Percentiles rank a stretch among this genome's conserved stretches.
Conservation (phyloP, 2,113 vertebrate genomes). For the Cynopterus brachyotis region DNA sequence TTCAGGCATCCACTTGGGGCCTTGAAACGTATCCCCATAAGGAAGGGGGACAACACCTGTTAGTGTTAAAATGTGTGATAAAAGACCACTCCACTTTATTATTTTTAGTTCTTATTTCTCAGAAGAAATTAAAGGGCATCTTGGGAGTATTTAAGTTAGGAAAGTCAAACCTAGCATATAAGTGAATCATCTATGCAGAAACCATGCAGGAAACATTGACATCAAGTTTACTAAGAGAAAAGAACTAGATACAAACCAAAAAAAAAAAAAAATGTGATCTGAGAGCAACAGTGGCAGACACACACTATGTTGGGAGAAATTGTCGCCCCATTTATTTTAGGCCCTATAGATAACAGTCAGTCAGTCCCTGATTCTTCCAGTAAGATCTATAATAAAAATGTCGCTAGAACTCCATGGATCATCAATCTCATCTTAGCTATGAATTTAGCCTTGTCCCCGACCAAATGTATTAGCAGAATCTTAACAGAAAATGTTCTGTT, state of each 20-base stretch:
- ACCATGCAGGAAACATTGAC: background rate
- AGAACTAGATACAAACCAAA: background rate
- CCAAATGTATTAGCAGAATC: background rate
- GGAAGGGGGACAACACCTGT: background rate
- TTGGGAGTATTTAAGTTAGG: constrained; percentile 1
- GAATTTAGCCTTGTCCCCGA: background rate
- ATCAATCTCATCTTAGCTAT: background rate
- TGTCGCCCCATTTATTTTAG: background rate
- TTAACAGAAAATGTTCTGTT: background rate
- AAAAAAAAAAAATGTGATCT: background rate
- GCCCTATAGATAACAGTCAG: background rate
- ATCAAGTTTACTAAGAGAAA: background rate
- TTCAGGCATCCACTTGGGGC: background rate
- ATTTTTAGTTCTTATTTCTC: background rate
- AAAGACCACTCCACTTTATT: constrained; percentile 23
- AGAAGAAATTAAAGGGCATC: constrained; percentile 36
- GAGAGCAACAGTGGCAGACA: background rate
- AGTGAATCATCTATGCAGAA: background rate
- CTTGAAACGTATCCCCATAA: background rate
- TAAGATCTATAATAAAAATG: constrained; percentile 4
- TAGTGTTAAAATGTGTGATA: background rate
- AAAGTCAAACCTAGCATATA: background rate
- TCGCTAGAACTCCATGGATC: background rate
- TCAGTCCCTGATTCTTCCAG: background rate
- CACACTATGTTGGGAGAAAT: background rate